Conservation (phyloP, 2,888 invertebrate genomes). For the Zelleria hepariella region DNA sequence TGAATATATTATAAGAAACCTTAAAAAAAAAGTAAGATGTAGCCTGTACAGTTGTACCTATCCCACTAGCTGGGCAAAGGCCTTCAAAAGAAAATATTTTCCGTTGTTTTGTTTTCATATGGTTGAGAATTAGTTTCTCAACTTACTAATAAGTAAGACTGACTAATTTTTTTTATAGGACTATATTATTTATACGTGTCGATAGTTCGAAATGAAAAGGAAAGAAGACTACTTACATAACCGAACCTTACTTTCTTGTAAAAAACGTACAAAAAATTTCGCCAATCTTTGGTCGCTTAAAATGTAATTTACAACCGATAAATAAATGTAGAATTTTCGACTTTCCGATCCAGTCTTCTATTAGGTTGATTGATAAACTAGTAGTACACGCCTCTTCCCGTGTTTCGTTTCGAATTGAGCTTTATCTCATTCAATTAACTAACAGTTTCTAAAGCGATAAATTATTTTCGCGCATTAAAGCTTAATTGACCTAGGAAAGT, state of each 20-base stretch:
- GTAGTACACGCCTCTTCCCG: conserved; percentile 18
- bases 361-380: conserved; percentile 18
- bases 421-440: conserved; percentile 24
- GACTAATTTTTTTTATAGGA: too few species aligned
- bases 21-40: too few species aligned
- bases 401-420: conserved; percentile 20
- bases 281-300: not conserved
- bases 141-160: too few species aligned
- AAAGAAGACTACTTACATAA: too few species aligned
- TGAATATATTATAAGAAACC: too few species aligned
- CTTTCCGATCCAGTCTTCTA: conserved; percentile 9
- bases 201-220: too few species aligned
- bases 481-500: not conserved
- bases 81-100: too few species aligned
- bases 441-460: conserved; percentile 40
- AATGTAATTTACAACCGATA: not conserved
- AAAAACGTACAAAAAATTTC: not conserved
- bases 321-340: not conserved
- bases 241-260: not conserved
- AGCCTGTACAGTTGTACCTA: too few species aligned
- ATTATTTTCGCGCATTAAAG: conserved; percentile 22
- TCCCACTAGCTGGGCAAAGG: too few species aligned
- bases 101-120: too few species aligned
- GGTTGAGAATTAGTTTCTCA: too few species aligned
- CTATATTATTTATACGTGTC: too few species aligned